phyloP scores from a whole-genome alignment of 2,888 invertebrate species.

The Lottia gigantea region DNA sequence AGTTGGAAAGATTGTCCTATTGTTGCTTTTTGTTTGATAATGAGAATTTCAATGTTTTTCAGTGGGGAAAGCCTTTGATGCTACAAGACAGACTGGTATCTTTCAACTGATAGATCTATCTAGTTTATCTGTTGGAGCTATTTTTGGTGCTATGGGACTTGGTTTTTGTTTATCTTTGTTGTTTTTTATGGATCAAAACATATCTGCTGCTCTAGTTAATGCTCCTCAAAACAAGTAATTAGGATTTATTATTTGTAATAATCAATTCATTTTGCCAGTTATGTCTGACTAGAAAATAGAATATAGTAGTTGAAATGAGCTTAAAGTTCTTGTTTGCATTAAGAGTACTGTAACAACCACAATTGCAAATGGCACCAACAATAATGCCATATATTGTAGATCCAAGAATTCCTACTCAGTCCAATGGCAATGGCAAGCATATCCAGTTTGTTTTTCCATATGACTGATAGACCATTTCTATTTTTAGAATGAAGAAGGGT shows the following conservation, averaged over 20 bases:
- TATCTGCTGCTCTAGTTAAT: constrained; percentile 74
- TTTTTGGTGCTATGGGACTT: constrained; percentile 72
- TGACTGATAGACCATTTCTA: neutral
- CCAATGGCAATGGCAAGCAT: no score
- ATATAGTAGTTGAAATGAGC: no score
- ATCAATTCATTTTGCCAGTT: neutral
- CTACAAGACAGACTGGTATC: constrained; percentile 22
- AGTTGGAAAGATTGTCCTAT: neutral
- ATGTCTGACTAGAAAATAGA: no score
- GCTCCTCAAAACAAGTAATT: constrained; percentile 74
- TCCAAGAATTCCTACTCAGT: no score
- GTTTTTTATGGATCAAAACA: constrained; percentile 77
- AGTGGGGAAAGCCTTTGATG: constrained; percentile 52
- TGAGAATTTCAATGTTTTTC: constrained; percentile 18
- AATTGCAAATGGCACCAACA: no score
- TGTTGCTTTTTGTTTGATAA: no score
- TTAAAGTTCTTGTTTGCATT: no score
- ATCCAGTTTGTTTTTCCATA: no score
- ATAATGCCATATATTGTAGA: no score
- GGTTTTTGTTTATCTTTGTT: constrained; percentile 74
- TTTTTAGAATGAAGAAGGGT: constrained; percentile 73
- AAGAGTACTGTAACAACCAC: no score
- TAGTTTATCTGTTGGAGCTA: constrained; percentile 60
- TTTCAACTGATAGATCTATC: constrained; percentile 42
- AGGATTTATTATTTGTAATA: neutral